Base-by-base conservation (phyloP, 2,797 vertebrate species). In the Micropoecilia bifurca region DNA sequence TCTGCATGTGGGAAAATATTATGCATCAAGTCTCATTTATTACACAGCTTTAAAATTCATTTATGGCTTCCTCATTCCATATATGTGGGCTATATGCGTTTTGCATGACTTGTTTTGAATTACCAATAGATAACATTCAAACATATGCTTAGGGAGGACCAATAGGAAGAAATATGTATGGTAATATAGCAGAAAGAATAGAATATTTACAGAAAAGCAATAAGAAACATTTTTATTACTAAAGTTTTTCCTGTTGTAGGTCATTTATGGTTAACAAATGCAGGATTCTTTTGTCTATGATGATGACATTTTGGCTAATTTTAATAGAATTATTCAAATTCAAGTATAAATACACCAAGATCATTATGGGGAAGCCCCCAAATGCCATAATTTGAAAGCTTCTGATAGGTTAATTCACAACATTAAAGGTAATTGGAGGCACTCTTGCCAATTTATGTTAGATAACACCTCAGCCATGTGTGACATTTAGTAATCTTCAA, bases 41-140 rank as follows among this genome's bases (percentile, higher is more conserved):
- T 43, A 80, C 71, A 30, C 61, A 79, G 47, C 59, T 78, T 78
- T 22, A 20, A 74, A n/a, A 41, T 36, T 63, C 33, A 80, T 80
- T 74, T 33, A 74, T 68, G 36, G 43, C 68, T 78, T 74, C 39
- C 59, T 74, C 47, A 68, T 68, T 25, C 39, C 50, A 36, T 57
- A 39, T 45, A 33, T 18, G 9, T 73, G 39, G 36, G 30, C 46
- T 53, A 28, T 6, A 41, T 39, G 25, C 46, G 25, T 20, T 39
- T 7, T 50, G 18, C 33, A 48, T 28, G 45, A 28, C 25, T 48
- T 36, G 12, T 6, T 41, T 47, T 59, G 50, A 71, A 57, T 71
- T 45, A 33, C 57, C 41, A 78, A 13, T 46, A 30, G 45, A 61
- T 46, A 75, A 46, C 30, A 28, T 73, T n/a, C 1, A 25, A 36